Percentiles rank a stretch among this genome's conserved stretches.
These are phyloP conservation scores for Hoplodrina blanda DNA, from an alignment of 2,888 invertebrate species.

Conservation along the genomic window DNA sequence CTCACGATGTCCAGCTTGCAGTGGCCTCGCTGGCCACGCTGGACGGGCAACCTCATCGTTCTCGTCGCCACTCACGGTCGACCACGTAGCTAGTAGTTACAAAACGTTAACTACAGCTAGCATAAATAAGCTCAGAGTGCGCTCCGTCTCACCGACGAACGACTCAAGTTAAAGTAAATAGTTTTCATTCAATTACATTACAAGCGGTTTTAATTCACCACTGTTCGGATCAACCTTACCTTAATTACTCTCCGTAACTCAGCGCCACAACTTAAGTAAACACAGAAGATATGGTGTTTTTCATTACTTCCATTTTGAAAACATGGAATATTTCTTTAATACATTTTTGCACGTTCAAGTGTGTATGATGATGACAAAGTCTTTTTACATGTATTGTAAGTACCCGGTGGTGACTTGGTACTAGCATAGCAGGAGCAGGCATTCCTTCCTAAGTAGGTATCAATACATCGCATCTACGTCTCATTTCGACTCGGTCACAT, in stretches of 20 bases:
- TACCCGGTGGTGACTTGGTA: too few species aligned
- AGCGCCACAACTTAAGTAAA: background rate
- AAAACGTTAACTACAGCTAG: conserved; percentile 19
- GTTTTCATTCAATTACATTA: conserved; percentile 44
- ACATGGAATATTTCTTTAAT: too few species aligned
- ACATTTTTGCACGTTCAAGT: too few species aligned
- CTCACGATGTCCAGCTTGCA: too few species aligned
- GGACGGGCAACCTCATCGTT: background rate
- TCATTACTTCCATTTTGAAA: too few species aligned
- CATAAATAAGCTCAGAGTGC: conserved; percentile 8
- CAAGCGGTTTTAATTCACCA: conserved; percentile 36
- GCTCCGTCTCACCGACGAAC: conserved; percentile 5
- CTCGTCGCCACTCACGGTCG: background rate
- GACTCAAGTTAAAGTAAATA: conserved; percentile 36
- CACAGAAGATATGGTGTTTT: conserved; percentile 12
- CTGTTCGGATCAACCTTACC: conserved; percentile 34
- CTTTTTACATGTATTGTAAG: too few species aligned
- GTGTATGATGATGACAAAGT: too few species aligned
- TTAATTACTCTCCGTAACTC: conserved; percentile 45
- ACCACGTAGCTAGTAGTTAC: conserved; percentile 1
- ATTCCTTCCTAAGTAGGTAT: too few species aligned
- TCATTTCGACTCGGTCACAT: too few species aligned
- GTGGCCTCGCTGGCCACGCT: too few species aligned
- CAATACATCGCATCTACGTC: too few species aligned
- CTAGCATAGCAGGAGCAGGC: too few species aligned